phyloP scores from a whole-genome alignment of 1,140 invertebrate genomes.

The Parasteatoda tepidariorum region DNA sequence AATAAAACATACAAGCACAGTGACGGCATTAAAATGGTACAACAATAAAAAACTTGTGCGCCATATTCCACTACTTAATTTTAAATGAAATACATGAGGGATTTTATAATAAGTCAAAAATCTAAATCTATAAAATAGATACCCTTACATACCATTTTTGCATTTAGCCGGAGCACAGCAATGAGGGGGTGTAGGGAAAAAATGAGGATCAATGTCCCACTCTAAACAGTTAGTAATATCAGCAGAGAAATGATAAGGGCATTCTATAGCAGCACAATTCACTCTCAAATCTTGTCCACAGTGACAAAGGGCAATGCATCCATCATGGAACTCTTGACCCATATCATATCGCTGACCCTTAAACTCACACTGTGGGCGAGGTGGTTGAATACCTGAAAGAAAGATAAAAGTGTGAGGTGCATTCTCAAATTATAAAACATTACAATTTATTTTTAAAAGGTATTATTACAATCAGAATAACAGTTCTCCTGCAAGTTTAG shows the following conservation, averaged over 20 bases:
- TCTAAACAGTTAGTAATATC: slow-evolving; percentile 82
- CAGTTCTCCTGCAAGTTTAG: too few species aligned
- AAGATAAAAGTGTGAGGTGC: not conserved
- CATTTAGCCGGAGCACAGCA: slow-evolving; percentile 80
- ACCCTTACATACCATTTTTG: slow-evolving; percentile 65
- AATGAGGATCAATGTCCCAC: slow-evolving; percentile 82
- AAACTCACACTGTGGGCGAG: slow-evolving; percentile 70
- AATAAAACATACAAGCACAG: too few species aligned
- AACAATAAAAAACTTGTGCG: too few species aligned
- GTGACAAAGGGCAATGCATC: slow-evolving; percentile 79
- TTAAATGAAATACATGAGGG: too few species aligned
- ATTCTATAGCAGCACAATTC: slow-evolving; percentile 76
- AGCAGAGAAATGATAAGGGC: slow-evolving; percentile 61
- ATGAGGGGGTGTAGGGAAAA: slow-evolving; percentile 78
- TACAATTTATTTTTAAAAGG: too few species aligned
- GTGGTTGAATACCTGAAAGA: slow-evolving; percentile 31
- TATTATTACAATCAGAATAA: too few species aligned
- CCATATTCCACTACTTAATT: too few species aligned
- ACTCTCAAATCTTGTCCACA: slow-evolving; percentile 75
- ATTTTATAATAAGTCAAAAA: too few species aligned
- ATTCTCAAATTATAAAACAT: not conserved
- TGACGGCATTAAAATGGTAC: too few species aligned
- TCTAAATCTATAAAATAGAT: too few species aligned
- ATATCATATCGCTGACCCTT: slow-evolving; percentile 74
- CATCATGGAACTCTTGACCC: slow-evolving; percentile 79